Percentiles rank a stretch among this genome's conserved stretches.
These are phyloP conservation scores for Operophtera brumata DNA, from an alignment of 2,888 invertebrate species.

Conservation along the genomic window DNA sequence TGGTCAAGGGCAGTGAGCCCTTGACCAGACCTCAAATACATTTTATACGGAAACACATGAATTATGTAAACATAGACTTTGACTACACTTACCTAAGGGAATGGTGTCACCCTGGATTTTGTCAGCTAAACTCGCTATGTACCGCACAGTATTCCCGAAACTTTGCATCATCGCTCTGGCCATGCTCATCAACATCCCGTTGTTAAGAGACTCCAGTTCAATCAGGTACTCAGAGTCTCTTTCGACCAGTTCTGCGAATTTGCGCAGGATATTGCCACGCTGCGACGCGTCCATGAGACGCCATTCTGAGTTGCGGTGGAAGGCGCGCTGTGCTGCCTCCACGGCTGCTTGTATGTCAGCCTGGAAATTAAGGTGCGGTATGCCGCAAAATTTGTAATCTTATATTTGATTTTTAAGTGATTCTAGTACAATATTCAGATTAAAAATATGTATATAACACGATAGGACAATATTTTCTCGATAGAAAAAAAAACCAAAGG, in stretches of 20 bases:
- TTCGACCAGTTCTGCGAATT: slow-evolving; percentile 89
- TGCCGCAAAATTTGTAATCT: too few relatives aligned
- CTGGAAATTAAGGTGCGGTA: slow-evolving; percentile 48
- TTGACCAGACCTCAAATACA: too few relatives aligned
- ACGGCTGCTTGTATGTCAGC: slow-evolving; percentile 89
- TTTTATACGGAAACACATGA: too few relatives aligned
- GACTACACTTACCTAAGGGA: slow-evolving; percentile 24
- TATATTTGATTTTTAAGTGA: too few relatives aligned
- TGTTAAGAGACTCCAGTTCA: slow-evolving; percentile 93
- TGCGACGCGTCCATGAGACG: slow-evolving; percentile 90
- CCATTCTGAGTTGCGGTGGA: slow-evolving; percentile 86
- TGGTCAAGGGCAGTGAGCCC: too few relatives aligned
- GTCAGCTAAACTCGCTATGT: slow-evolving; percentile 94
- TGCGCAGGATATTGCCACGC: slow-evolving; percentile 86
- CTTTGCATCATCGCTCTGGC: slow-evolving; percentile 76
- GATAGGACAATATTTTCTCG: too few relatives aligned
- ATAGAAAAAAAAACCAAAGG: too few relatives aligned
- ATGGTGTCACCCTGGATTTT: slow-evolving; percentile 86
- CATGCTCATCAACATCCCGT: slow-evolving; percentile 88
- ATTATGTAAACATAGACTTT: too few relatives aligned
- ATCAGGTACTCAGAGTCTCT: slow-evolving; percentile 86
- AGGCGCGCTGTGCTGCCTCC: slow-evolving; percentile 86
- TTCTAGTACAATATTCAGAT: too few relatives aligned
- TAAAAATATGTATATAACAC: too few relatives aligned
- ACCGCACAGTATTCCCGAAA: slow-evolving; percentile 80